Evolutionary conservation across 1,140 invertebrate genomes (phyloP), one percentile per base, ranked within the genome.

Genomic region (Heliothis subflexa): DNA sequence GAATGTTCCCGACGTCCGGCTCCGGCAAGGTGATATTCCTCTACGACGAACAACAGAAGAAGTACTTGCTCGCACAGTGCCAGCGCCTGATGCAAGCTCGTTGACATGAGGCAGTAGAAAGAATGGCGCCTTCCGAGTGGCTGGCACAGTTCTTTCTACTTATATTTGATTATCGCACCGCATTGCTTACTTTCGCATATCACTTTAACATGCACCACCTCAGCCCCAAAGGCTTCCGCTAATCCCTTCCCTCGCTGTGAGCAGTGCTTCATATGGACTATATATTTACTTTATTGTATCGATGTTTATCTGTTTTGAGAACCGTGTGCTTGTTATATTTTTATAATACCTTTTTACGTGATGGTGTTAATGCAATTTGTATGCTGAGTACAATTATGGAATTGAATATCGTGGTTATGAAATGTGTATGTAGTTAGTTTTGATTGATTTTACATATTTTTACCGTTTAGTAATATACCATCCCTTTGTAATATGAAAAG

Each of bases 81-180:
- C 86, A 89, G 79, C 83, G 92, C 0, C 87, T 95, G 11, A 95
- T 94, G 88, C 68, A 79, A 14, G 70, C 82, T 0, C 92, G 90
- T 93, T 95, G 94, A 95, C 94, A 91, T 87, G 89, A 91, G 87
- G 82, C 25, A 13, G 91, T 93, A 92, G 93, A 90, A 91, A 90
- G 93, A 80, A 88, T 84, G n/a, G 74, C 84, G 47, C 80, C 86
- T 7, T 21, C 79, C 18, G 86, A 89, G 5, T 86, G 83, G 85
- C 66, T 91, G 71, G 81, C 74, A 5, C 82, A 89, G 68, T 88
- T 93, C 91, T 92, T 93, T 91, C 92, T 94, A 93, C 91, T 88
- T 77, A 76, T 90, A 78, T 90, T 92, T 73, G 88, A 94, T 86
- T 86, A 54, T 70, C 91, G 91, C 92, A 91, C 88, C 77, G 90